Base-by-base conservation (phyloP, 2,888 invertebrate genomes). In the Mantis religiosa region DNA sequence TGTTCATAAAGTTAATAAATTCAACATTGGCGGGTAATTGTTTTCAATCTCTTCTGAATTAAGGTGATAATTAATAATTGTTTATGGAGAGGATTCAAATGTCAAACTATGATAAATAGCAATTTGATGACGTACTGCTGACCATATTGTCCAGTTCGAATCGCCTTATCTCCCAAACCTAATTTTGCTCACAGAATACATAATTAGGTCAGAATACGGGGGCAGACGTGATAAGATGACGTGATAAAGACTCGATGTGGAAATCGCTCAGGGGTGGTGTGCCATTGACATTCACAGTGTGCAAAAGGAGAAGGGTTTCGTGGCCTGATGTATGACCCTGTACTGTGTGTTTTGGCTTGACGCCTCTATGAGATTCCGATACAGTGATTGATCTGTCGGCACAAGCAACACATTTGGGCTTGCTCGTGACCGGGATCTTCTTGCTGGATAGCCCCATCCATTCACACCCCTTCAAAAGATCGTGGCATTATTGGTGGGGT, bases 381-480 rank as follows among this genome's bases (percentile, higher is more conserved):
- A 87, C 81, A 82, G 82, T 87, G 87, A 87, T 87, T 87, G 82
- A 87, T 87, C 87, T 87, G 87, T 87, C 82, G 82, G 54, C 25
- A 8, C 82, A n/a, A 28, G 34, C 87, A 20, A 30, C 81, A 34
- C 34, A 81, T 82, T 81, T 14, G 82, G 82, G 87, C 87, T n/a
- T 87, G 87, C 54, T 54, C 54, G 54, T 54, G 54, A 71, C 54
- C 20, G 54, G 25, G 54, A 71, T 71, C 54, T 71, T 71, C 54
- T 71, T 71, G 54, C 20, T 20, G 54, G 54, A 25, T 71, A 71
- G 54, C 54, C 25, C 54, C 25, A 20, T 71, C 54, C 54, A 71
- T 71, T 71, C 54, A 71, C 54, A 71, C 54, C 20, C 54, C 54
- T 25, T 71, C 54, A 71, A 71, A 15, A 25, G 54, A 25, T 41